Evolutionary conservation across 2,113 vertebrate genomes (phyloP).

Genomic region (Balaeniceps rex): DNA sequence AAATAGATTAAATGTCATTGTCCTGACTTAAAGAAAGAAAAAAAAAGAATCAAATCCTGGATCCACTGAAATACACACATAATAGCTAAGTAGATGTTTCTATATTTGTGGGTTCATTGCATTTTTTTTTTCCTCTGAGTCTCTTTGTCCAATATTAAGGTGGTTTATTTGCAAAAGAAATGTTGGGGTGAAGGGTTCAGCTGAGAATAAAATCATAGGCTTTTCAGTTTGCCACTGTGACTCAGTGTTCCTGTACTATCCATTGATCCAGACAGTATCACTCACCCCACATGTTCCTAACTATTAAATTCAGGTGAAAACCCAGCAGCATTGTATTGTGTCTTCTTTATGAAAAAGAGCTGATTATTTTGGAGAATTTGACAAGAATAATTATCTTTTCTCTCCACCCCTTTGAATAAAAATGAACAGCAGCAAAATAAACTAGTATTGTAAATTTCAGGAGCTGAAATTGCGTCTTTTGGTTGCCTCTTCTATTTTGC

Average conservation of each 20-base stretch:
- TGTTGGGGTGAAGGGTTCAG: background rate
- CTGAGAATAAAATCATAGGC: background rate
- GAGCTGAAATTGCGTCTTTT: slow-evolving; percentile 51
- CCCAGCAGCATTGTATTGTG: background rate
- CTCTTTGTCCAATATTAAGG: background rate
- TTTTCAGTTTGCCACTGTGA: background rate
- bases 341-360: background rate
- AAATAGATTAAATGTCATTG: background rate
- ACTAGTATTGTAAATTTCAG: slow-evolving; percentile 7
- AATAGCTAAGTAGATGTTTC: background rate
- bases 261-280: background rate
- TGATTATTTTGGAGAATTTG: slow-evolving; percentile 50
- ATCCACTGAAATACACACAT: background rate
- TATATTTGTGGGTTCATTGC: background rate
- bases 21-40: background rate
- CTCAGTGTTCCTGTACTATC: background rate
- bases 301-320: background rate
- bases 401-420: slow-evolving; percentile 14
- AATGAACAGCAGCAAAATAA: slow-evolving; percentile 34
- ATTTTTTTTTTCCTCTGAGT: background rate
- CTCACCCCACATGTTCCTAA: background rate
- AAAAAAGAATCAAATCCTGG: background rate
- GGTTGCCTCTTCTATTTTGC: slow-evolving; percentile 55
- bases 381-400: slow-evolving; percentile 43
- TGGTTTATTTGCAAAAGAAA: background rate